These are phyloP conservation scores for Nebria brevicollis DNA, from an alignment of 2,888 invertebrate species.

Conservation along the genomic window DNA sequence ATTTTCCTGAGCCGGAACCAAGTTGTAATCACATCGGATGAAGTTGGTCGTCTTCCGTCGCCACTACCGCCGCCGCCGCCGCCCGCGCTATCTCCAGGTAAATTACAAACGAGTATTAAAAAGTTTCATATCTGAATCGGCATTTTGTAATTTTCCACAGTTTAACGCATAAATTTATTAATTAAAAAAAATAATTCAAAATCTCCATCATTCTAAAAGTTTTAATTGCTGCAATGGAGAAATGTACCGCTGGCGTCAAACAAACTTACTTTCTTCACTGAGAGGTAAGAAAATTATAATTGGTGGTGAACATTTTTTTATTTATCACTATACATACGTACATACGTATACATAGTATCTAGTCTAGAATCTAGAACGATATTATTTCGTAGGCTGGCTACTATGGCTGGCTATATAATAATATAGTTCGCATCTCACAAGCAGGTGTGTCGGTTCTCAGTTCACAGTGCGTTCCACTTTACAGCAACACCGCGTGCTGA, in stretches of 20 bases:
- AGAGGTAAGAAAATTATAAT: constrained; percentile 42
- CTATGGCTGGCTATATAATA: no score
- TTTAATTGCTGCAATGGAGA: constrained; percentile 47
- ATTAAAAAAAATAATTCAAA: constrained; percentile 47
- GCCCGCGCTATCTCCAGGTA: constrained; percentile 28
- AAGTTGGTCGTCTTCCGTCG: neutral
- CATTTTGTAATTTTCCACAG: constrained; percentile 46
- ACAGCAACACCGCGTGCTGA: constrained; percentile 10
- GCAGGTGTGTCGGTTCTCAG: neutral
- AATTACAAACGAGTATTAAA: constrained; percentile 35
- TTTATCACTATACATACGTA: constrained; percentile 16
- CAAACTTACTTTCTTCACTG: constrained; percentile 35
- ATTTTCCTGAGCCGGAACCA: neutral
- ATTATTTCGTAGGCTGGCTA: no score
- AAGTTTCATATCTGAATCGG: constrained; percentile 46
- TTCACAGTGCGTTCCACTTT: neutral
- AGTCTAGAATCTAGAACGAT: no score
- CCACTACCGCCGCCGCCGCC: neutral
- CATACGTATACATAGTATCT: no score
- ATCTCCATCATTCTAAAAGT: constrained; percentile 44
- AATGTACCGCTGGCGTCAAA: constrained; percentile 34
- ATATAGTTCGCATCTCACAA: no score
- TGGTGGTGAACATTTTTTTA: constrained; percentile 40
- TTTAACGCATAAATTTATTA: constrained; percentile 47
- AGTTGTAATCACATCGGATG: constrained; percentile 16